Evolutionary conservation across 2,888 invertebrate species (phyloP).

Genomic region (Tanytarsus gracilentus): DNA sequence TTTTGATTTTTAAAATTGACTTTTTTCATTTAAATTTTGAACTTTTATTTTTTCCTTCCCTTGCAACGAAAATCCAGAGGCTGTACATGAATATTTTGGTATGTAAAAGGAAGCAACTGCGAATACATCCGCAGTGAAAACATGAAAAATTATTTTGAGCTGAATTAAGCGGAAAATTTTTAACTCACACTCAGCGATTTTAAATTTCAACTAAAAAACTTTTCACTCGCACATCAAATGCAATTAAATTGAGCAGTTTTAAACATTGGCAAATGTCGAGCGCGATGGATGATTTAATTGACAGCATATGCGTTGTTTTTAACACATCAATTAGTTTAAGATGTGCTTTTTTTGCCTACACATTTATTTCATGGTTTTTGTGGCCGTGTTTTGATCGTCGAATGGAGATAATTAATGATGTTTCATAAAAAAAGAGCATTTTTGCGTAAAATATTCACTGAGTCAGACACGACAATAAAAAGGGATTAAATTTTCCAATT

Average conservation of each 20-base stretch:
- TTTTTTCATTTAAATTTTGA: too few relatives aligned
- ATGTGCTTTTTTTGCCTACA: background rate
- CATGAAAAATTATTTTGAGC: too few relatives aligned
- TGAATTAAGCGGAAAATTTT: too few relatives aligned
- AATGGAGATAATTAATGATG: constrained; percentile 11
- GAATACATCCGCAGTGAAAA: constrained; percentile 6
- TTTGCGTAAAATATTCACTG: background rate
- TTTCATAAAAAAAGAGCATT: background rate
- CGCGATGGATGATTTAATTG: background rate
- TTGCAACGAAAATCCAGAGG: constrained; percentile 14
- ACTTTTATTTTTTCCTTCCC: background rate
- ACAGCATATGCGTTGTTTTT: constrained; percentile 8
- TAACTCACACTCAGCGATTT: too few relatives aligned
- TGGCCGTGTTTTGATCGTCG: background rate
- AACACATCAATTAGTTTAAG: constrained; percentile 26
- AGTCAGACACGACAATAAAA: background rate
- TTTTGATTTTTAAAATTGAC: too few relatives aligned
- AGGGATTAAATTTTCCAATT: constrained; percentile 29
- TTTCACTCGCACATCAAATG: constrained; percentile 8
- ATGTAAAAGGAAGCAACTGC: background rate
- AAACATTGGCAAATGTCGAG: too few relatives aligned
- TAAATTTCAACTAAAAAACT: too few relatives aligned
- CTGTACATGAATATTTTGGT: background rate
- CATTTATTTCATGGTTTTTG: background rate
- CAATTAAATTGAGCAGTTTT: background rate